Evolutionary conservation across 2,888 invertebrate genomes (phyloP).

Genomic region (Mechanitis mazaeus): DNA sequence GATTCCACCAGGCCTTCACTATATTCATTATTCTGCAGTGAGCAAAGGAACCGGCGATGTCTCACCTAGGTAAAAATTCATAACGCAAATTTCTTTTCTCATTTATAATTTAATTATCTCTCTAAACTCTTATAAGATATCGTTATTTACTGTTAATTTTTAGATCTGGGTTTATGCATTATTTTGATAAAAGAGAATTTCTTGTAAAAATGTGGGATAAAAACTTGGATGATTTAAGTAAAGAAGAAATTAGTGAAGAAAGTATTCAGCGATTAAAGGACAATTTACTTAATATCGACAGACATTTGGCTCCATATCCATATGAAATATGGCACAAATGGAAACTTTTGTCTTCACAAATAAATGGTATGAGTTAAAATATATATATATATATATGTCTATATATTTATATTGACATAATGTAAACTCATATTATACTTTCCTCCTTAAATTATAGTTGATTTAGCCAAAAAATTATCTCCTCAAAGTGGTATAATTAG

Average conservation of each 20-base stretch:
- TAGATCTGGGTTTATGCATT: slow-evolving; percentile 90
- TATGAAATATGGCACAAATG: slow-evolving; percentile 92
- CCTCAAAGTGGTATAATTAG: slow-evolving; percentile 86
- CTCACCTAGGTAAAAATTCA: slow-evolving; percentile 76
- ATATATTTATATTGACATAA: neutral
- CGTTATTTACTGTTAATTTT: slow-evolving; percentile 17
- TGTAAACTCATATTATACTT: neutral
- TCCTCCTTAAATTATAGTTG: slow-evolving; percentile 49
- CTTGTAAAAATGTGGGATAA: slow-evolving; percentile 92
- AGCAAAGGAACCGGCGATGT: slow-evolving; percentile 78
- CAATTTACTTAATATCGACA: slow-evolving; percentile 84
- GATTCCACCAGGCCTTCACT: slow-evolving; percentile 98
- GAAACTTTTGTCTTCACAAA: slow-evolving; percentile 84
- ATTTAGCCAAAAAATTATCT: slow-evolving; percentile 77
- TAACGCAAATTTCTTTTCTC: neutral
- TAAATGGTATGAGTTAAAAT: slow-evolving; percentile 69
- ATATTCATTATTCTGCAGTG: slow-evolving; percentile 89
- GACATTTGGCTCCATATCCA: slow-evolving; percentile 92
- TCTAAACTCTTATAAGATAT: neutral
- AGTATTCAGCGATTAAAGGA: slow-evolving; percentile 80
- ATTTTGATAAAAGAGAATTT: slow-evolving; percentile 88
- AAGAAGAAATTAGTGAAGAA: slow-evolving; percentile 79
- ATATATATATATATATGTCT: neutral
- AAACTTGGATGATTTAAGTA: slow-evolving; percentile 83
- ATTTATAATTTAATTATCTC: neutral